phyloP scores from a whole-genome alignment of 1,140 invertebrate genomes.

The Meloidogyne chitwoodi region DNA sequence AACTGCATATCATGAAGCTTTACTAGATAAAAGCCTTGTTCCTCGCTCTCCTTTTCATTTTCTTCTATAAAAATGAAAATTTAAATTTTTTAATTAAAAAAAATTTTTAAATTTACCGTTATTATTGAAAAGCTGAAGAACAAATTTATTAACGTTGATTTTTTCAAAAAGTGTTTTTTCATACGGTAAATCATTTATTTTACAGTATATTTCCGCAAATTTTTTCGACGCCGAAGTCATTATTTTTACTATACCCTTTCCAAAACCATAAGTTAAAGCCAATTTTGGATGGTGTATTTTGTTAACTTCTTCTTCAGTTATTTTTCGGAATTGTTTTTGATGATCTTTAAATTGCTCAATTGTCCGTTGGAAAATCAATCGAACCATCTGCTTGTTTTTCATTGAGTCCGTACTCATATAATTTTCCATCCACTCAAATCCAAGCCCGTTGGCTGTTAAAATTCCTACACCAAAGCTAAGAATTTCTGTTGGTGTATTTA shows the following conservation, averaged over 20 bases:
- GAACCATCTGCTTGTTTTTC: constrained; percentile 13
- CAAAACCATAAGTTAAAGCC: neutral
- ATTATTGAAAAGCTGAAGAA: neutral
- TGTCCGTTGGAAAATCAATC: neutral
- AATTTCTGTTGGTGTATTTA: constrained; percentile 12
- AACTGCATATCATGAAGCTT: neutral
- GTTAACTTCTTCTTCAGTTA: neutral
- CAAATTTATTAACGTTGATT: neutral
- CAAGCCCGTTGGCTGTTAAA: neutral
- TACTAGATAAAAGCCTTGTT: neutral
- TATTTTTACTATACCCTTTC: neutral
- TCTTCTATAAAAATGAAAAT: neutral
- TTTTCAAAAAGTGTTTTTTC: neutral
- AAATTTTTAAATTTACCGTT: too few relatives aligned
- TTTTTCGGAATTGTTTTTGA: neutral
- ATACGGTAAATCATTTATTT: neutral
- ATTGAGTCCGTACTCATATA: neutral
- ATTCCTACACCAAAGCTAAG: constrained; percentile 6
- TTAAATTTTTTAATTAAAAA: neutral
- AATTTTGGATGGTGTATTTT: neutral
- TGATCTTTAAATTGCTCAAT: neutral
- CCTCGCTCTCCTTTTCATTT: neutral
- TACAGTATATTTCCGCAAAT: neutral
- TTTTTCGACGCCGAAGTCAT: neutral
- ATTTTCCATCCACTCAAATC: neutral